Evolutionary conservation across 37 sponge, comb jelly and placozoan genomes (phyloP).

Genomic region (Bolinopsis microptera): DNA sequence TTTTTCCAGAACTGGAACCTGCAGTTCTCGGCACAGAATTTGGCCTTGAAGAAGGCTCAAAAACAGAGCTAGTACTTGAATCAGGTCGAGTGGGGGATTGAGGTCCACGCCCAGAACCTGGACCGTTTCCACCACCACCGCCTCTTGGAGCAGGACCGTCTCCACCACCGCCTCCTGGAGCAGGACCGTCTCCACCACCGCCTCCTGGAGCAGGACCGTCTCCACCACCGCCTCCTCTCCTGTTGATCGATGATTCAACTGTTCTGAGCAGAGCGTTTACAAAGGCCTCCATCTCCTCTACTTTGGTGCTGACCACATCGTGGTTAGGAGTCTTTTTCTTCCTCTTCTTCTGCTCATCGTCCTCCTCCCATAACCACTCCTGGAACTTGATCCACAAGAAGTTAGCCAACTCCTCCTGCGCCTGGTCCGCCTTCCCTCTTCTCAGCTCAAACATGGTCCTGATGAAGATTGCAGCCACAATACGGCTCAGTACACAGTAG

Average conservation of each 20-base stretch:
- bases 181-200: not conserved
- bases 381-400: constrained; percentile 63
- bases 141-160: no score
- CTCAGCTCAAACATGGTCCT: constrained; percentile 50
- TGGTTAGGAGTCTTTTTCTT: not conserved
- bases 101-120: not conserved
- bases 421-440: not conserved
- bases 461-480: constrained; percentile 41
- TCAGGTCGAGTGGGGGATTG: not conserved
- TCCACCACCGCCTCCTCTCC: not conserved
- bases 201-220: not conserved
- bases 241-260: not conserved
- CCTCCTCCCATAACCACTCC: constrained; percentile 64
- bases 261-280: constrained; percentile 58
- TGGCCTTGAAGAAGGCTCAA: not conserved
- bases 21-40: not conserved
- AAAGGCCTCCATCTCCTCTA: constrained; percentile 65
- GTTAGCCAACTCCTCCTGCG: not conserved
- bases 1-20: not conserved
- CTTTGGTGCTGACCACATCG: constrained; percentile 50
- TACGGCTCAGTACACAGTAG: not conserved
- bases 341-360: constrained; percentile 16
- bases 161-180: no score
- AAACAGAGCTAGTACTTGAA: not conserved
- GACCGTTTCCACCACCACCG: no score